These are phyloP conservation scores for Orchestia grillus DNA, from an alignment of 1,140 invertebrate genomes.

Conservation along the genomic window DNA sequence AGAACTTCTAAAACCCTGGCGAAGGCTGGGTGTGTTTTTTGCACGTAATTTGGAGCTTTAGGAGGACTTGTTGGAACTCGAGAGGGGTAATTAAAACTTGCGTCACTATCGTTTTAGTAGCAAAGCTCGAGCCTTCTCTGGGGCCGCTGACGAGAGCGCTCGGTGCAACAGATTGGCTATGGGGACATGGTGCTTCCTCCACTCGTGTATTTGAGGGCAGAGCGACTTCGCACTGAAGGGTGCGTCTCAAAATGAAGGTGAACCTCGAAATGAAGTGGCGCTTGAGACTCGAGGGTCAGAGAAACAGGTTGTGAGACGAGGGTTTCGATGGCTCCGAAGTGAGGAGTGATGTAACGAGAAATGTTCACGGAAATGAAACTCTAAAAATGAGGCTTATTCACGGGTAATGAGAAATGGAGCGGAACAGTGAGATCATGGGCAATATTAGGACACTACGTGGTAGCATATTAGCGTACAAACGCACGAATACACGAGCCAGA, in stretches of 20 bases:
- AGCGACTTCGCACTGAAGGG: background rate
- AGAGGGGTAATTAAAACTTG: conserved; percentile 50
- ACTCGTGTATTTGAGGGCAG: background rate
- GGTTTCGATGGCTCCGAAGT: background rate
- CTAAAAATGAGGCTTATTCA: no score
- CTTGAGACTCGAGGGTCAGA: background rate
- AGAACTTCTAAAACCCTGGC: conserved; percentile 30
- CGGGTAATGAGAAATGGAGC: no score
- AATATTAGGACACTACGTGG: no score
- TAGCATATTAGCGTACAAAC: no score
- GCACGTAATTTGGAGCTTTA: conserved; percentile 56
- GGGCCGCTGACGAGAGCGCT: background rate
- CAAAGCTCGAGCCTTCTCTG: background rate
- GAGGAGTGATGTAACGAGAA: background rate
- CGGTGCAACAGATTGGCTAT: conserved; percentile 32
- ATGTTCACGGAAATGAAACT: background rate
- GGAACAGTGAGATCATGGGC: no score
- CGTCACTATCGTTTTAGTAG: conserved; percentile 48
- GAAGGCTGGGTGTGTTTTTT: conserved; percentile 29
- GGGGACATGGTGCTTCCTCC: background rate
- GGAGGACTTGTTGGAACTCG: conserved; percentile 49
- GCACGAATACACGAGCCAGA: no score
- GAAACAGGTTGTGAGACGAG: background rate
- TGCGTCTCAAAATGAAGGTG: background rate
- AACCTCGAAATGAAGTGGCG: background rate